phyloP scores from a whole-genome alignment of 2,113 vertebrate species.

The Perognathus longimembris region DNA sequence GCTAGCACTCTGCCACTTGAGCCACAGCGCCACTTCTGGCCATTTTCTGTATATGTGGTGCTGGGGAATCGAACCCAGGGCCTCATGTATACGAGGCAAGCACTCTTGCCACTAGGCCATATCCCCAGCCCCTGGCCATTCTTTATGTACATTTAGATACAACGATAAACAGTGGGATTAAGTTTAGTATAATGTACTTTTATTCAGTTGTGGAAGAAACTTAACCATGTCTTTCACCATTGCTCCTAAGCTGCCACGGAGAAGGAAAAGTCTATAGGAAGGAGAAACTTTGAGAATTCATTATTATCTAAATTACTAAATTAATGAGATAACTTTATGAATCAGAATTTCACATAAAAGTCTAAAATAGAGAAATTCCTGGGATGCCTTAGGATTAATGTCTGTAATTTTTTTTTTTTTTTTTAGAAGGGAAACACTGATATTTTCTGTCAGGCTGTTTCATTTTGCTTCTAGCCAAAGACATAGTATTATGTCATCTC shows the following conservation, averaged over 20 bases:
- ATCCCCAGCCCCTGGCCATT: too few species aligned
- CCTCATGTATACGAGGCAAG: too few species aligned
- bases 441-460: not conserved
- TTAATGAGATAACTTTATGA: constrained; percentile 10
- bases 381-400: constrained; percentile 9
- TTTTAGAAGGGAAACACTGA: constrained; percentile 14
- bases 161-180: not conserved
- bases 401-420: too few species aligned
- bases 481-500: not conserved
- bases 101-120: too few species aligned
- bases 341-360: constrained; percentile 45
- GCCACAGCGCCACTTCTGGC: too few species aligned
- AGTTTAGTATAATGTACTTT: not conserved
- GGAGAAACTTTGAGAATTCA: not conserved
- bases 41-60: too few species aligned
- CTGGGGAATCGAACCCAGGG: too few species aligned
- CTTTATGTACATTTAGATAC: not conserved
- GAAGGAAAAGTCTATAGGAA: not conserved
- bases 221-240: not conserved
- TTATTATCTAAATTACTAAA: constrained; percentile 17
- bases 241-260: not conserved
- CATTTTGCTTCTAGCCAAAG: constrained; percentile 27
- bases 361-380: not conserved
- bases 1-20: too few species aligned
- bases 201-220: not conserved